These are phyloP conservation scores for Nephrotoma flavescens DNA, from an alignment of 2,888 invertebrate species.

Conservation along the genomic window DNA sequence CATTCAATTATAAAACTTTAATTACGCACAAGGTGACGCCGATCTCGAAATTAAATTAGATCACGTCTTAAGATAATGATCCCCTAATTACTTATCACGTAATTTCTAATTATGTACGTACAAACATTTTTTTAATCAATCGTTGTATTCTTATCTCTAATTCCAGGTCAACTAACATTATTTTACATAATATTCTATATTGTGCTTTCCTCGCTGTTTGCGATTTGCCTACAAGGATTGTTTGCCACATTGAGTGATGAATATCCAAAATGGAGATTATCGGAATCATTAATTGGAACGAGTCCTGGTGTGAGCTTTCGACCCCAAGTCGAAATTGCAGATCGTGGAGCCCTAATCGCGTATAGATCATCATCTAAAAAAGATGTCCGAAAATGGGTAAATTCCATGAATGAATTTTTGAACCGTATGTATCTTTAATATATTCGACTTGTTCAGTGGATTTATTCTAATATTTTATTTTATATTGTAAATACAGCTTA, in stretches of 20 bases:
- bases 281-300: constrained; percentile 56
- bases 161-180: constrained; percentile 61
- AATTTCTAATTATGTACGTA: neutral
- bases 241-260: constrained; percentile 49
- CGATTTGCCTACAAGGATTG: constrained; percentile 73
- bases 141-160: constrained; percentile 15
- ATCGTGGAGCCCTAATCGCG: constrained; percentile 45
- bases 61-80: neutral
- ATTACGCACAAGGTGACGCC: neutral
- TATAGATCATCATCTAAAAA: constrained; percentile 38
- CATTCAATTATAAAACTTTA: neutral
- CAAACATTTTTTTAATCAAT: neutral
- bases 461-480: neutral
- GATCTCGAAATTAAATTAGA: neutral
- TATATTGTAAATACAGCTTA: constrained; percentile 24
- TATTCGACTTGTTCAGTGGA: neutral
- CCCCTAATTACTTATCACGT: neutral
- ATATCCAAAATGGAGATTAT: constrained; percentile 62
- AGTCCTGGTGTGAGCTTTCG: constrained; percentile 51
- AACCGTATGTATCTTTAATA: constrained; percentile 33
- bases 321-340: constrained; percentile 38
- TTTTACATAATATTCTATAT: constrained; percentile 86
- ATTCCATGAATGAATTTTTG: constrained; percentile 39
- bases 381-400: constrained; percentile 39
- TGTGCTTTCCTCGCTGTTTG: constrained; percentile 67